phyloP scores from a whole-genome alignment of 2,113 vertebrate species.

The Alethe castanea region DNA sequence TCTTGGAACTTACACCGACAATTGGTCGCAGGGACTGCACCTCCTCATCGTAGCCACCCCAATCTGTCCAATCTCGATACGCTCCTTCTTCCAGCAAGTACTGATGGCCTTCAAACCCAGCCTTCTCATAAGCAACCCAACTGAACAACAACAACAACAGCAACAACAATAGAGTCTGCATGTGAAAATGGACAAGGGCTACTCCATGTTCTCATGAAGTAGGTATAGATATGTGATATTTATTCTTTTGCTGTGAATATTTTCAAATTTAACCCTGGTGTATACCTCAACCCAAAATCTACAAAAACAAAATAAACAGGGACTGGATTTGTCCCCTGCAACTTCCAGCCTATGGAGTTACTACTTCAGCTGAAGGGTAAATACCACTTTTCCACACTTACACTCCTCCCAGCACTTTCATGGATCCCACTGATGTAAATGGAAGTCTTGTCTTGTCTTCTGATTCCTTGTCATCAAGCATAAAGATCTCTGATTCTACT shows the following conservation, averaged over 20 bases:
- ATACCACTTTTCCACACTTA: constrained; percentile 70
- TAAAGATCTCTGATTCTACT: constrained; percentile 76
- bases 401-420: constrained; percentile 90
- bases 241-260: neutral
- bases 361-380: neutral
- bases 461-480: constrained; percentile 52
- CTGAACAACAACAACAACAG: constrained; percentile 64
- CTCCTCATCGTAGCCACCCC: constrained; percentile 81
- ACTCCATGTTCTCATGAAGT: neutral
- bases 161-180: neutral
- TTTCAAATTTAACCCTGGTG: neutral
- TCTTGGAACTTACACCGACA: constrained; percentile 77
- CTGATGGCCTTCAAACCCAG: constrained; percentile 88
- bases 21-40: constrained; percentile 85
- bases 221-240: neutral
- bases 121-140: constrained; percentile 91
- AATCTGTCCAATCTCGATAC: constrained; percentile 85
- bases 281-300: neutral
- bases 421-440: constrained; percentile 80
- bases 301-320: neutral
- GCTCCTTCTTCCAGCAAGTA: constrained; percentile 94
- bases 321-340: neutral
- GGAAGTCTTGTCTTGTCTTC: constrained; percentile 5
- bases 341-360: neutral
- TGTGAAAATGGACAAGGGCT: neutral